A percentile compares a stretch with the other conserved stretches of the same genome.
Conservation (phyloP, 2,113 vertebrate species). For the Amia ocellicauda region DNA sequence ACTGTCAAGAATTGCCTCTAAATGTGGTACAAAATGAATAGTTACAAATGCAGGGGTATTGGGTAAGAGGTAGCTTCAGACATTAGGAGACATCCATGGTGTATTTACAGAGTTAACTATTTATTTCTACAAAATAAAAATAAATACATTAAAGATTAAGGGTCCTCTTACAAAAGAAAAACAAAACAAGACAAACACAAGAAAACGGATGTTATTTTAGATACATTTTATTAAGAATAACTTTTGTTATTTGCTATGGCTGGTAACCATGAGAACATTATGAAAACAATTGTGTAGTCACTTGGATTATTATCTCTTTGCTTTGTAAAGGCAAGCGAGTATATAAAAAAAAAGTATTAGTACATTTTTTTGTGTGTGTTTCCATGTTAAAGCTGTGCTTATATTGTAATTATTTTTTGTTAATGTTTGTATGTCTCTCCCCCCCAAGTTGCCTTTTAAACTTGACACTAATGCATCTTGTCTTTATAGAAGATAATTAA, state of each 20-base stretch:
- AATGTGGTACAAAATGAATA: not conserved
- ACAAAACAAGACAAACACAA: too few relatives aligned
- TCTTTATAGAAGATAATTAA: not conserved
- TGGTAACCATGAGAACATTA: constrained; percentile 71
- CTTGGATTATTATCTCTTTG: constrained; percentile 14
- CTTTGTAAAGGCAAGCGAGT: constrained; percentile 17
- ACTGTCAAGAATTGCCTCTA: not conserved
- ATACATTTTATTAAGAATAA: constrained; percentile 72
- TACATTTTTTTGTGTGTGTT: constrained; percentile 23
- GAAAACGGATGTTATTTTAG: constrained; percentile 66
- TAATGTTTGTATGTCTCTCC: constrained; percentile 11
- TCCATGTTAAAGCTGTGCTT: constrained; percentile 40
- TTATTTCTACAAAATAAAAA: constrained; percentile 39
- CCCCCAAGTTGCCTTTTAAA: constrained; percentile 7
- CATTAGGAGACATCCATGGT: constrained; percentile 11
- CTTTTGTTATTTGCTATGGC: constrained; percentile 74
- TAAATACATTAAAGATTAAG: constrained; percentile 30
- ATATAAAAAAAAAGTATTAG: constrained; percentile 16
- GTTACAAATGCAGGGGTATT: not conserved
- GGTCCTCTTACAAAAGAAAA: constrained; percentile 49
- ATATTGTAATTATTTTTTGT: constrained; percentile 31
- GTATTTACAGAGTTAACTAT: constrained; percentile 34
- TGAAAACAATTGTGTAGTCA: constrained; percentile 52
- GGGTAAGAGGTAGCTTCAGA: not conserved
- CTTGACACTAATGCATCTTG: constrained; percentile 23